Percentiles rank a stretch among this genome's conserved stretches.
These are phyloP conservation scores for Mamestra configurata DNA, from an alignment of 1,140 invertebrate species.

Conservation along the genomic window DNA sequence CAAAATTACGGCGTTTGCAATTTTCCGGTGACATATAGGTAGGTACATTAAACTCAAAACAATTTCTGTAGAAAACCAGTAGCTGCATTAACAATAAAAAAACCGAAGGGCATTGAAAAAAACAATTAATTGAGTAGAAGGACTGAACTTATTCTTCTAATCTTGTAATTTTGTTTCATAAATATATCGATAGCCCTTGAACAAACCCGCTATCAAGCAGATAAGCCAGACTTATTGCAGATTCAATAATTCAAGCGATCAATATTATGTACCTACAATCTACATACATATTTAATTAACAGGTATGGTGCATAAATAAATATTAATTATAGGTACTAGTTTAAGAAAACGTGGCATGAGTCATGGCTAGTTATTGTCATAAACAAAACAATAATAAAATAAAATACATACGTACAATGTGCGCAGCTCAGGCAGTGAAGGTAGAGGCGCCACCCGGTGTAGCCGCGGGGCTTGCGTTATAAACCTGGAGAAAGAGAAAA, in stretches of 20 bases:
- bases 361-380: neutral
- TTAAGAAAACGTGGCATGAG: neutral
- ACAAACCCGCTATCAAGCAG: neutral
- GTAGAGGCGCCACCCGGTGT: constrained; percentile 71
- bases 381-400: constrained; percentile 55
- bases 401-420: constrained; percentile 86
- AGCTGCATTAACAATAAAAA: too few species aligned
- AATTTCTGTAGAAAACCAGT: too few species aligned
- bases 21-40: too few species aligned
- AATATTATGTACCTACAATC: neutral
- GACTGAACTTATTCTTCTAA: too few species aligned
- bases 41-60: too few species aligned
- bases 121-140: too few species aligned
- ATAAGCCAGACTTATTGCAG: neutral
- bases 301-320: neutral
- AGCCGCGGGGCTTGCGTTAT: constrained; percentile 80
- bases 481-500: constrained; percentile 64
- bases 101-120: too few species aligned
- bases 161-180: too few species aligned
- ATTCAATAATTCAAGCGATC: neutral
- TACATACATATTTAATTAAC: neutral
- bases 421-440: constrained; percentile 79
- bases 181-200: neutral
- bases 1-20: too few species aligned
- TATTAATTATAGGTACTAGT: neutral